phyloP scores from a whole-genome alignment of 30 jellyfish, hydroid and myxozoan genomes.

The Phacellophora camtschatica region DNA sequence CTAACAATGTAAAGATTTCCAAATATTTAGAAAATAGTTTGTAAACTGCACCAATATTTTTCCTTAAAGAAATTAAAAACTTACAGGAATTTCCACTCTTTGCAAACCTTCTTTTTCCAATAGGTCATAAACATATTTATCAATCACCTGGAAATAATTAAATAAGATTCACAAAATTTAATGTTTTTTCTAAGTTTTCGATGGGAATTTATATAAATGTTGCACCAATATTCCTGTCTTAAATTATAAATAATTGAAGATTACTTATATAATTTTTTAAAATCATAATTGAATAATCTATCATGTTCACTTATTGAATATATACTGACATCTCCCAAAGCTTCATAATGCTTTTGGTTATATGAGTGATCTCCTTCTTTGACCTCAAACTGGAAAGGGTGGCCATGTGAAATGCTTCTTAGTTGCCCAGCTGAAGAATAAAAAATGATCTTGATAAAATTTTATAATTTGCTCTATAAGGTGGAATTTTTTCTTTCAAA shows the following conservation, averaged over 20 bases:
- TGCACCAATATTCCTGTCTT: too few relatives aligned
- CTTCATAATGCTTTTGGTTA: constrained; percentile 70
- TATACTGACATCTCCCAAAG: constrained; percentile 60
- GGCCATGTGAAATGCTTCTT: constrained; percentile 6
- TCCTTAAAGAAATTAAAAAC: background rate
- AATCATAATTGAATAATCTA: background rate
- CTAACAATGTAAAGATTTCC: background rate
- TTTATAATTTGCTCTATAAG: background rate
- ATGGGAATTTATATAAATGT: too few relatives aligned
- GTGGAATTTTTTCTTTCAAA: too few relatives aligned
- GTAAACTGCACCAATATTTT: background rate
- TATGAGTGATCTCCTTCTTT: constrained; percentile 37
- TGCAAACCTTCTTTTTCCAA: constrained; percentile 62
- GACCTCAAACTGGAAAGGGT: constrained; percentile 65
- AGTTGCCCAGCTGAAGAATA: constrained; percentile 55
- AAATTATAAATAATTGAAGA: background rate
- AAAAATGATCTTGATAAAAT: background rate
- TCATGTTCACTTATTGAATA: too few relatives aligned
- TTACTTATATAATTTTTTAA: background rate
- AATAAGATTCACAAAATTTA: background rate
- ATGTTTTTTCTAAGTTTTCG: too few relatives aligned
- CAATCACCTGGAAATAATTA: constrained; percentile 45
- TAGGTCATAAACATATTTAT: constrained; percentile 33
- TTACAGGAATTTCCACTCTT: constrained; percentile 61
- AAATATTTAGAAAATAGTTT: background rate